These are phyloP conservation scores for Pomatostomus ruficeps DNA, from an alignment of 2,113 vertebrate genomes.

Conservation along the genomic window DNA sequence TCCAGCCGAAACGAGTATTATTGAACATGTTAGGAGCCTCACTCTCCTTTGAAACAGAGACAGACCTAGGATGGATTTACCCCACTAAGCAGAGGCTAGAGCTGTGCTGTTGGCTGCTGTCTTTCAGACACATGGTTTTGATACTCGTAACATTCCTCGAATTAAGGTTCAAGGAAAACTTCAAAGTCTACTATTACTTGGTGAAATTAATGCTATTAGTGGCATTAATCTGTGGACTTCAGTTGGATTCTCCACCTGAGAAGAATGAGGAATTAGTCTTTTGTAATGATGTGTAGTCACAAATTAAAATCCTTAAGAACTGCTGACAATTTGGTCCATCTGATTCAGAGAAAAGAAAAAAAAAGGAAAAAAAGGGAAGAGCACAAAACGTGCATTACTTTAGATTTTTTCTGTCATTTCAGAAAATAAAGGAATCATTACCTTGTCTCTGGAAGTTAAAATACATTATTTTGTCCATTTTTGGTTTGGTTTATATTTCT, in stretches of 20 bases:
- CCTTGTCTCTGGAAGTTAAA: neutral
- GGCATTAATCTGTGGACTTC: neutral
- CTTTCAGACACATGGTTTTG: neutral
- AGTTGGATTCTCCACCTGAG: neutral
- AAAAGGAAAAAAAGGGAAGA: neutral
- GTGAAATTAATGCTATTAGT: conserved; percentile 15
- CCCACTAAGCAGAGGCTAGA: neutral
- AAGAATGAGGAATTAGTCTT: neutral
- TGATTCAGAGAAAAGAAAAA: neutral
- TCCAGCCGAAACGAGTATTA: neutral
- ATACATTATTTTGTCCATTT: neutral
- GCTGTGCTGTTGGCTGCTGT: fast-evolving
- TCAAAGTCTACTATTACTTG: neutral
- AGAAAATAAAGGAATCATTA: neutral
- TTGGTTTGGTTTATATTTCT: neutral
- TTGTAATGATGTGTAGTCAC: neutral
- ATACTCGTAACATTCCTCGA: conserved; percentile 4
- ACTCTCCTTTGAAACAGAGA: neutral
- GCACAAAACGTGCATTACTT: neutral
- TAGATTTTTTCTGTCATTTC: neutral
- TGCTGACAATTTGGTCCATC: neutral
- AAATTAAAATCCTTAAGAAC: neutral
- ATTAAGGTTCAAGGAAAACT: conserved; percentile 21
- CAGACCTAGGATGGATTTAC: neutral
- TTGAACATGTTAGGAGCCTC: neutral